Conservation (phyloP, 92 coral and sea anemone genomes). For the Zoanthus gigantus region DNA sequence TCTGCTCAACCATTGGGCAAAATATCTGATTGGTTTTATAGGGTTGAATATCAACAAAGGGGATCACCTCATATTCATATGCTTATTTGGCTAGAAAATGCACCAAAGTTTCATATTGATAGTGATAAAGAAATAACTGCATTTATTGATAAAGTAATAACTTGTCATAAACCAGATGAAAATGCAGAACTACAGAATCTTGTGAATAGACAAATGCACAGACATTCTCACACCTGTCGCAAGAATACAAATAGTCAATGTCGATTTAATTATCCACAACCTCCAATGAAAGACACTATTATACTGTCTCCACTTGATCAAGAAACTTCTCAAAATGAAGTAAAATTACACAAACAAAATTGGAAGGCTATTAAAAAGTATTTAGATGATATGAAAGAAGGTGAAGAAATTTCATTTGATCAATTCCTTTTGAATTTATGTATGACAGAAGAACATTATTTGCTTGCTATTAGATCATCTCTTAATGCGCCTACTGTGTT, state of each 20-base stretch:
- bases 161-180: slow-evolving; percentile 17
- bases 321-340: slow-evolving; percentile 3
- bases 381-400: slow-evolving; percentile 43
- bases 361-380: slow-evolving; percentile 41
- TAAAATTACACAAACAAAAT: slow-evolving; percentile 1
- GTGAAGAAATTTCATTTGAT: slow-evolving; percentile 18
- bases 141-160: slow-evolving; percentile 41
- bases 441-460: slow-evolving; percentile 11
- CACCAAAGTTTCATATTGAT: slow-evolving; percentile 1
- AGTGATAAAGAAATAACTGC: slow-evolving; percentile 35
- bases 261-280: slow-evolving; percentile 17
- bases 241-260: slow-evolving; percentile 10
- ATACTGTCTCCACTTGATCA: neutral
- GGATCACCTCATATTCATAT: slow-evolving; percentile 20
- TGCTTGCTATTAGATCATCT: slow-evolving; percentile 1
- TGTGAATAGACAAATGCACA: slow-evolving; percentile 18
- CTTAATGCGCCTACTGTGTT: slow-evolving; percentile 4
- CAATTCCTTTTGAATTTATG: neutral
- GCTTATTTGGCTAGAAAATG: slow-evolving; percentile 6
- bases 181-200: slow-evolving; percentile 1
- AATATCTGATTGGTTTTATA: neutral
- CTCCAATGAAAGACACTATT: slow-evolving; percentile 6
- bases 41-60: slow-evolving; percentile 2
- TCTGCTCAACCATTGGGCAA: neutral
- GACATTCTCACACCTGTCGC: slow-evolving; percentile 22